phyloP scores from a whole-genome alignment of 2,113 vertebrate species.

The Thryonomys swinderianus region DNA sequence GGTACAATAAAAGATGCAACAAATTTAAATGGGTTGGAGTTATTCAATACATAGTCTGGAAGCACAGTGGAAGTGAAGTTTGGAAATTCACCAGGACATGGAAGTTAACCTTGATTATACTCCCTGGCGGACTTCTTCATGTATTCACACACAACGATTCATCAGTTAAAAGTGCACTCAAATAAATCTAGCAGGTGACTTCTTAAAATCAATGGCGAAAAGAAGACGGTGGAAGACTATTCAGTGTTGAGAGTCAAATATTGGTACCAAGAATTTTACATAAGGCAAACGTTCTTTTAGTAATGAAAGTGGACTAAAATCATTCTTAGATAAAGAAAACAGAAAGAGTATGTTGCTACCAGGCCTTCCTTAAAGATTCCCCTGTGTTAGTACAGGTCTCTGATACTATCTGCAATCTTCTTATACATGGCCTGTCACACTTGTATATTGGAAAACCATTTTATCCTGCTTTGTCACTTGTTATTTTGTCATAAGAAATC shows the following conservation, averaged over 20 bases:
- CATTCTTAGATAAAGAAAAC: not conserved
- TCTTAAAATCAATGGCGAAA: not conserved
- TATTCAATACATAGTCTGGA: not conserved
- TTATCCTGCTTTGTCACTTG: not conserved
- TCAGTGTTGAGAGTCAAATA: not conserved
- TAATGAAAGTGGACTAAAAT: not conserved
- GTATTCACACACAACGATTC: not conserved
- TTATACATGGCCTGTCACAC: not conserved
- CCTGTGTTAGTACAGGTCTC: not conserved
- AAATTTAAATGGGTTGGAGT: not conserved
- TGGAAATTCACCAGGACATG: not conserved
- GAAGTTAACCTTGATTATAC: not conserved
- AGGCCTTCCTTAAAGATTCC: not conserved
- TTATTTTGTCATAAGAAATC: not conserved
- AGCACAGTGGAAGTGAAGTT: not conserved
- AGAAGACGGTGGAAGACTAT: not conserved
- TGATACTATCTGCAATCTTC: not conserved
- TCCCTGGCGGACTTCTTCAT: not conserved
- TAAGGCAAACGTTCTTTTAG: not conserved
- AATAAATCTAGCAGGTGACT: too few species aligned
- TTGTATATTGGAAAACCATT: not conserved
- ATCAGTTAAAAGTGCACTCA: too few species aligned
- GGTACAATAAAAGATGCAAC: not conserved
- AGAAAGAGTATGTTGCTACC: not conserved
- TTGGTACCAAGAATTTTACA: not conserved